phyloP scores from a whole-genome alignment of 2,797 vertebrate genomes.

The Nyctibius grandis region DNA sequence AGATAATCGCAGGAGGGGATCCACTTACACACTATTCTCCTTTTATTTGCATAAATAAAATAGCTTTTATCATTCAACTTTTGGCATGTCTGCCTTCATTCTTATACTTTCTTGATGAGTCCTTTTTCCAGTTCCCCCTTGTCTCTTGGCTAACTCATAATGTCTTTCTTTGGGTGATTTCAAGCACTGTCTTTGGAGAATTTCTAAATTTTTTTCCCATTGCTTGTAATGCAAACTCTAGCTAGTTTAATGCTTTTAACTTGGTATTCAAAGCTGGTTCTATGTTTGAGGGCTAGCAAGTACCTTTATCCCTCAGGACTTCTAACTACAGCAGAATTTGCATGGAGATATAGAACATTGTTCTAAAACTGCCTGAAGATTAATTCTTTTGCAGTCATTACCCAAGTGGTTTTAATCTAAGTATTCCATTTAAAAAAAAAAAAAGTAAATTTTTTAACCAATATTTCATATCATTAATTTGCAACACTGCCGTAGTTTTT shows the following conservation, averaged over 20 bases:
- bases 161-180: not conserved
- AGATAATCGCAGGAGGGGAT: not conserved
- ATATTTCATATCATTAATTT: not conserved
- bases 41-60: not conserved
- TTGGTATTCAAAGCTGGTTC: not conserved
- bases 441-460: not conserved
- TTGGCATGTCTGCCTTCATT: not conserved
- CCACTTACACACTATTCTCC: not conserved
- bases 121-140: not conserved
- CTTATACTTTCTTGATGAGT: not conserved
- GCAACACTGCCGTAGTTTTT: not conserved
- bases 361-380: not conserved
- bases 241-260: not conserved
- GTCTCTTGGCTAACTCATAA: not conserved
- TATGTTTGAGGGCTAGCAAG: not conserved
- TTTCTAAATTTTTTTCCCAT: not conserved
- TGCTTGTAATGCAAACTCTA: not conserved
- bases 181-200: not conserved
- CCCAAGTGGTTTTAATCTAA: not conserved
- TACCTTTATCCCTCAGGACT: not conserved
- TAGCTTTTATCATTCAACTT: not conserved
- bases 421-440: not conserved
- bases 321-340: not conserved
- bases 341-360: not conserved
- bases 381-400: not conserved